These are phyloP conservation scores for Euphysa ruthae DNA, from an alignment of 30 jellyfish, hydroid and myxozoan genomes.

Conservation along the genomic window DNA sequence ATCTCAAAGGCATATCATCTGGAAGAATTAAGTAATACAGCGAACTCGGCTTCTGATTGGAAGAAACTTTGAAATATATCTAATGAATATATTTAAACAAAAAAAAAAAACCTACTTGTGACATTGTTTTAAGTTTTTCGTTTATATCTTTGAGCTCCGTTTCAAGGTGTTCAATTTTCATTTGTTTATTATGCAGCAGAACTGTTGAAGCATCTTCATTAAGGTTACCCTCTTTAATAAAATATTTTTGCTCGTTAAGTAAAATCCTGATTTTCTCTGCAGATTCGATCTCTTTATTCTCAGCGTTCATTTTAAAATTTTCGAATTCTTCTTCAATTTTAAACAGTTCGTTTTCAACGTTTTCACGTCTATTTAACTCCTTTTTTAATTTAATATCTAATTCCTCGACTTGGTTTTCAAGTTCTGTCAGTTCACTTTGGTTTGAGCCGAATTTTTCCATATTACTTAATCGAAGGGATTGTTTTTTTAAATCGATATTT, in stretches of 20 bases:
- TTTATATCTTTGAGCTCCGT: conserved; percentile 37
- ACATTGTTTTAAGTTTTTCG: conserved; percentile 18
- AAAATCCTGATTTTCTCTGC: neutral
- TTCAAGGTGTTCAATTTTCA: conserved; percentile 12
- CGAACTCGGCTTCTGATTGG: too few relatives aligned
- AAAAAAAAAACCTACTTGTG: conserved; percentile 25
- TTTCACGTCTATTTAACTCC: conserved; percentile 36
- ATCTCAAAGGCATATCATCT: too few relatives aligned
- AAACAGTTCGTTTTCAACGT: conserved; percentile 57
- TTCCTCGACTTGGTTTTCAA: conserved; percentile 12
- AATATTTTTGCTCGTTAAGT: neutral
- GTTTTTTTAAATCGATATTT: neutral
- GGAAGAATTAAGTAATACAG: too few relatives aligned
- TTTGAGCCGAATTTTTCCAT: conserved; percentile 4
- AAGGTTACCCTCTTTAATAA: neutral
- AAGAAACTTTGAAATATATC: too few relatives aligned
- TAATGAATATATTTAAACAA: too few relatives aligned
- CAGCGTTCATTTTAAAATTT: conserved; percentile 8
- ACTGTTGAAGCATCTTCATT: neutral
- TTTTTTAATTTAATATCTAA: neutral
- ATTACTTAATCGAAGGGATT: neutral
- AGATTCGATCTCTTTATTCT: conserved; percentile 3
- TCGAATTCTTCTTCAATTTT: conserved; percentile 67
- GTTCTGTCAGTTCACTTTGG: conserved; percentile 3
- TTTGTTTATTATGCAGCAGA: neutral